Conservation (phyloP, 2,797 vertebrate genomes). For the Sphenodon punctatus region DNA sequence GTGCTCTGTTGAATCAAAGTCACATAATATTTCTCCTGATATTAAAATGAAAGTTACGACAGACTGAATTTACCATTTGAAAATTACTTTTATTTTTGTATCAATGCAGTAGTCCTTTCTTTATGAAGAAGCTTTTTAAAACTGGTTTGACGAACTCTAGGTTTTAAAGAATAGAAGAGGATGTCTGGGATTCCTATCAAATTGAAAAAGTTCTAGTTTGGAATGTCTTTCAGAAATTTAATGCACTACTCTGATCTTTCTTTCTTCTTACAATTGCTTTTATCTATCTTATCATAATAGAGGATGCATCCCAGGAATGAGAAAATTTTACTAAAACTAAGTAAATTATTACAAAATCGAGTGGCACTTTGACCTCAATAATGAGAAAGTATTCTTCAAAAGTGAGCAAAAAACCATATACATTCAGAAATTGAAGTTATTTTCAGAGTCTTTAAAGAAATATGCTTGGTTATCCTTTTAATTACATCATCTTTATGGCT, state of each 20-base stretch:
- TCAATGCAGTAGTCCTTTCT: background rate
- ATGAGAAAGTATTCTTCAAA: background rate
- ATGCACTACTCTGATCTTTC: background rate
- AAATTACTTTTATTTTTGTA: background rate
- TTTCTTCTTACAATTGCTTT: background rate
- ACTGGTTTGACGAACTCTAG: background rate
- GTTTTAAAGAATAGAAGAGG: background rate
- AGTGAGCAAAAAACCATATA: too few relatives aligned
- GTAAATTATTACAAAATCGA: background rate
- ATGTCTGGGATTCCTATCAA: background rate
- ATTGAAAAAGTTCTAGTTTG: background rate
- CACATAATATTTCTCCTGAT: background rate
- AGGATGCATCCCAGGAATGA: background rate
- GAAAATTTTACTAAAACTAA: background rate
- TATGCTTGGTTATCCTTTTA: background rate
- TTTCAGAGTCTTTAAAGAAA: background rate
- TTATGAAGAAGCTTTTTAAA: background rate
- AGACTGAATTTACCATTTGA: background rate
- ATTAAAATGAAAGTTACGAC: background rate
- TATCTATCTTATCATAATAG: background rate
- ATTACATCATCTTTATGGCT: background rate
- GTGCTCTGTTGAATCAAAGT: background rate
- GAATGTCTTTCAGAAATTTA: background rate
- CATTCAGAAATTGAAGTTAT: background rate
- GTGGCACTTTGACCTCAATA: background rate